These are phyloP conservation scores for Nasua narica DNA, from an alignment of 2,797 vertebrate genomes.

Conservation along the genomic window DNA sequence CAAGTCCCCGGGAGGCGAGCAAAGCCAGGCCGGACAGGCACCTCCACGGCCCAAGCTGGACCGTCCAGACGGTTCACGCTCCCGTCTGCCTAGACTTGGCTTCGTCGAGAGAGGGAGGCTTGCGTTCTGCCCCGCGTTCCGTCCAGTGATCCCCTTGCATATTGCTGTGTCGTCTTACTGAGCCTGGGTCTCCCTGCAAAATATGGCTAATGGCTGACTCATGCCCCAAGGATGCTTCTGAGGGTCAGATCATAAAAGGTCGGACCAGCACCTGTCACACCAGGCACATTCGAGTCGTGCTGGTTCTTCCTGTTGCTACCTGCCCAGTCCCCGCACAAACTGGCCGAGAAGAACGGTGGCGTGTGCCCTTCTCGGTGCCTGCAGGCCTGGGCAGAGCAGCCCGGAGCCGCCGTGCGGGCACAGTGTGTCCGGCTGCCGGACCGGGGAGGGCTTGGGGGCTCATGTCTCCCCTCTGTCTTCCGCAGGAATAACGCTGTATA, in stretches of 20 bases:
- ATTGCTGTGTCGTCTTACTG: not conserved
- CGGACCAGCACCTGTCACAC: fast-evolving
- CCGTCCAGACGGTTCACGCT: not conserved
- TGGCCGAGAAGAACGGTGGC: fast-evolving
- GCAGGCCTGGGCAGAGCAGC: not conserved
- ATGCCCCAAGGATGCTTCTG: not conserved
- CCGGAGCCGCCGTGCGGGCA: fast-evolving
- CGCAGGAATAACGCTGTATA: conserved; percentile 82
- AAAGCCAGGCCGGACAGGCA: not conserved
- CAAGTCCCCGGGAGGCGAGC: not conserved
- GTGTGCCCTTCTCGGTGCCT: not conserved
- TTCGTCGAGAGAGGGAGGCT: not conserved
- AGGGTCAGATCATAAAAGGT: not conserved
- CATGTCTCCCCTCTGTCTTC: not conserved
- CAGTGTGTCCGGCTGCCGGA: fast-evolving
- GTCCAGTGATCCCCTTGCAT: too few species aligned
- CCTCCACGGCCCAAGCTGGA: fast-evolving
- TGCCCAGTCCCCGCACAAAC: fast-evolving
- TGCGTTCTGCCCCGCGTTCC: not conserved
- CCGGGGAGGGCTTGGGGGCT: not conserved
- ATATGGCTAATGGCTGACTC: not conserved
- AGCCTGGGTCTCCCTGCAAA: not conserved
- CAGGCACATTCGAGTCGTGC: fast-evolving
- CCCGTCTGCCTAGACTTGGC: not conserved
- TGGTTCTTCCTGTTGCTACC: not conserved